Evolutionary conservation across 2,113 vertebrate genomes (phyloP), one percentile per base, ranked within the genome.

Genomic region (Hepsetus odoe): DNA sequence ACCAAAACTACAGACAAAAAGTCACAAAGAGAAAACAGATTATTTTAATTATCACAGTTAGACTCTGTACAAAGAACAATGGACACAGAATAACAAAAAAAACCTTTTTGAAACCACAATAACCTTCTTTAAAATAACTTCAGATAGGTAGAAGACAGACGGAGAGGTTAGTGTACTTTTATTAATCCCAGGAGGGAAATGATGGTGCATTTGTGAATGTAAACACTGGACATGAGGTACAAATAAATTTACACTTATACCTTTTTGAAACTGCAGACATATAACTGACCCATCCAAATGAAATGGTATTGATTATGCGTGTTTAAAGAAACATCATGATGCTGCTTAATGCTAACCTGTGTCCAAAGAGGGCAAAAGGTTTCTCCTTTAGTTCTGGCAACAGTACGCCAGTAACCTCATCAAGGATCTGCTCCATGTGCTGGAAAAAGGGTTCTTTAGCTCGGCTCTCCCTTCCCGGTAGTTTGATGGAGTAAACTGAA

Each of bases 331-430:
- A 40, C 65, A 1, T 67, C 28, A 51, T 55, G 22, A 12, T 14
- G 10, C 16, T 12, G 4, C 16, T 16, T 65, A 56, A 55, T 7
- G 8, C 33, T 46, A 80, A 97, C 95, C 96, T 95, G 91, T 96
- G 96, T 46, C 95, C 95, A 88, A 98, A 96, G 72, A 97, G 91
- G n/a, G 95, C 93, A 56, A 96, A 98, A 0, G 90, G 86, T 70
- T 95, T 95, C 82, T 95, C 93, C 75, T 85, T 89, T 5, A 96
- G 78, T 12, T 86, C 1, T 1, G 95, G 87, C 61, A 96, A 77
- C 85, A 97, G 77, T 38, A 56, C 85, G 1, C 11, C 14, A 0
- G 83, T 12, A 6, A 95, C 71, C 76, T 97, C 95, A 33, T 95
- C 90, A 78, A 90, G 86, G 0, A 93, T 0, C 30, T 94, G 88